Conservation (phyloP, 2,797 vertebrate genomes). For the Hypotaenidia okinawae region DNA sequence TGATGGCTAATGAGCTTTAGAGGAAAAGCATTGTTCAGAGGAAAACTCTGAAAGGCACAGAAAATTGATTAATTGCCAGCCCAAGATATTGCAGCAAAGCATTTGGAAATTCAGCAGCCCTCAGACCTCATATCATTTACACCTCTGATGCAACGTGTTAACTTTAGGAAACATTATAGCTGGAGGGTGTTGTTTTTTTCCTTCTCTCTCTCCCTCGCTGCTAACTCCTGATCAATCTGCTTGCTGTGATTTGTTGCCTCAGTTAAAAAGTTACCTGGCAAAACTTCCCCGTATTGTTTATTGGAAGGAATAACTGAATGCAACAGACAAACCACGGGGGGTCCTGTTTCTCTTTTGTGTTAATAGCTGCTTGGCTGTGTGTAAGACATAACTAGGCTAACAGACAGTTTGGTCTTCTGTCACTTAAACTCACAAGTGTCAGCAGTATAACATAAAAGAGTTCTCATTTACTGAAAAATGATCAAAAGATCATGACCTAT, state of each 20-base stretch:
- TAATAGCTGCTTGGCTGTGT: constrained; percentile 30
- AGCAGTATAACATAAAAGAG: constrained; percentile 20
- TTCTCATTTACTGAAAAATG: background rate
- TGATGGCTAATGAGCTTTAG: constrained; percentile 64
- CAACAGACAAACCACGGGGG: background rate
- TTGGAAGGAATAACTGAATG: background rate
- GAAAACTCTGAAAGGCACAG: constrained; percentile 48
- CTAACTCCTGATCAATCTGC: background rate
- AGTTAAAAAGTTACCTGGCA: constrained; percentile 31
- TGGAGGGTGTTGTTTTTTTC: constrained; percentile 15
- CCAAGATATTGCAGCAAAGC: constrained; percentile 40
- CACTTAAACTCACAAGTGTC: background rate
- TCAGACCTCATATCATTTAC: constrained; percentile 51
- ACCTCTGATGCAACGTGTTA: background rate
- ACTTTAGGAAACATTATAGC: constrained; percentile 49
- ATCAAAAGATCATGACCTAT: constrained; percentile 45
- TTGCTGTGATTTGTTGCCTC: constrained; percentile 39
- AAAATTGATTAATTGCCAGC: constrained; percentile 70
- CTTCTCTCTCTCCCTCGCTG: rapidly evolving
- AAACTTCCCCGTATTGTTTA: constrained; percentile 9
- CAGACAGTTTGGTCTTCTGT: constrained; percentile 37
- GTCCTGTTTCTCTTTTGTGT: background rate
- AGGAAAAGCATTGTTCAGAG: constrained; percentile 48
- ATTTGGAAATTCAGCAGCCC: constrained; percentile 41
- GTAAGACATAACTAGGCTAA: constrained; percentile 49